Evolutionary conservation across 1,140 invertebrate species (phyloP).

Genomic region (Macrocentrus cingulum): DNA sequence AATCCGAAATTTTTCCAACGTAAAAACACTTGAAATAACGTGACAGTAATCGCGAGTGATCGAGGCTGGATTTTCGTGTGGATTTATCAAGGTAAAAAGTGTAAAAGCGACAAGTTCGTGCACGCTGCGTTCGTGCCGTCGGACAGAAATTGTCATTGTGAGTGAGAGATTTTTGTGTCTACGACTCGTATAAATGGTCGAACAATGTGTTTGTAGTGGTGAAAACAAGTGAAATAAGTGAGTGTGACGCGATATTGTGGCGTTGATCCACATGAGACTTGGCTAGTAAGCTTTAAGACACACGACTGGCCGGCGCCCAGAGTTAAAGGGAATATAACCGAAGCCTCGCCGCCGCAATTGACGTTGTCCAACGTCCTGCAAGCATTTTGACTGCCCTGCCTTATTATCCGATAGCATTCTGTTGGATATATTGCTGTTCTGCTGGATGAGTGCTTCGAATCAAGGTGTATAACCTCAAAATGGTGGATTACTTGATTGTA

Average conservation of each 20-base stretch:
- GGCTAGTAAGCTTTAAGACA: constrained; percentile 51
- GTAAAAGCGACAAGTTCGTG: no score
- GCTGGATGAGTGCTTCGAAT: no score
- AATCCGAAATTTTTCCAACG: no score
- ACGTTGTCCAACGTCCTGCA: constrained; percentile 10
- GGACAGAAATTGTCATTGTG: constrained; percentile 3
- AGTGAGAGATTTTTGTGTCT: constrained; percentile 2
- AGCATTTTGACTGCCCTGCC: neutral
- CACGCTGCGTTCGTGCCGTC: no score
- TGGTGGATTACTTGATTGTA: no score
- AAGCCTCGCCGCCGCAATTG: constrained; percentile 32
- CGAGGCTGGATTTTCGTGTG: no score
- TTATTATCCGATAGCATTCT: neutral
- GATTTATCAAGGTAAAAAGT: no score
- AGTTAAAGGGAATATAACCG: constrained; percentile 54
- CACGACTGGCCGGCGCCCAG: constrained; percentile 47
- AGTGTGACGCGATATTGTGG: no score
- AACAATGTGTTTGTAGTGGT: neutral
- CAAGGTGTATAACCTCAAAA: no score
- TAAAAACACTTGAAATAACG: no score
- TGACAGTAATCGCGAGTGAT: no score
- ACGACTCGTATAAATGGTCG: neutral
- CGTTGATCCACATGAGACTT: no score
- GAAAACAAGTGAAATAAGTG: constrained; percentile 10
- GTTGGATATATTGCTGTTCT: neutral